Conservation (phyloP, 2,113 vertebrate genomes). For the Typhlomys cinereus region DNA sequence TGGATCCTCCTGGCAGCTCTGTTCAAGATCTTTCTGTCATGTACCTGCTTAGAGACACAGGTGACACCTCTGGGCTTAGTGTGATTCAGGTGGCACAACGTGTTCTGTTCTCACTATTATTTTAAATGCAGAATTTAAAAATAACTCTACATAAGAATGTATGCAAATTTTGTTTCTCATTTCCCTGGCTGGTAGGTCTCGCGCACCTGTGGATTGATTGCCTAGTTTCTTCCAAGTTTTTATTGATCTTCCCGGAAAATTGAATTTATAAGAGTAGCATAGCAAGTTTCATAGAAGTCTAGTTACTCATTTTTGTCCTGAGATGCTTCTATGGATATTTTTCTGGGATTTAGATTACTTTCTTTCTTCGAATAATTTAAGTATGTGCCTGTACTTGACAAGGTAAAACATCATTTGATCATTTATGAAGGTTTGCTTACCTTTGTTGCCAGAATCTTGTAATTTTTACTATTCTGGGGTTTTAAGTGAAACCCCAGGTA, state of each 20-base stretch:
- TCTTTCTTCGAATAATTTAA: constrained; percentile 10
- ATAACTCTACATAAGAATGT: neutral
- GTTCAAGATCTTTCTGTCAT: neutral
- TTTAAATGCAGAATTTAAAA: neutral
- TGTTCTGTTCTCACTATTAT: neutral
- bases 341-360: neutral
- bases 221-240: neutral
- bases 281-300: neutral
- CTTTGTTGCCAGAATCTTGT: neutral
- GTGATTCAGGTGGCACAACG: neutral
- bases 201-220: neutral
- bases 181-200: neutral
- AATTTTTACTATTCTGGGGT: neutral
- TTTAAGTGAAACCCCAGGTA: neutral
- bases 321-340: neutral
- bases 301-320: neutral
- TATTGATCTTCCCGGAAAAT: neutral
- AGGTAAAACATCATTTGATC: neutral
- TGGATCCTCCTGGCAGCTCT: neutral
- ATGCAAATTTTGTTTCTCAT: neutral
- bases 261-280: neutral
- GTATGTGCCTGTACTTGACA: neutral
- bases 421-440: neutral
- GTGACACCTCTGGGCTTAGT: neutral
- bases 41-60: neutral